Percentiles rank a stretch among this genome's conserved stretches.
These are phyloP conservation scores for Ephialtes manifestator DNA, from an alignment of 2,888 invertebrate species.

Conservation along the genomic window DNA sequence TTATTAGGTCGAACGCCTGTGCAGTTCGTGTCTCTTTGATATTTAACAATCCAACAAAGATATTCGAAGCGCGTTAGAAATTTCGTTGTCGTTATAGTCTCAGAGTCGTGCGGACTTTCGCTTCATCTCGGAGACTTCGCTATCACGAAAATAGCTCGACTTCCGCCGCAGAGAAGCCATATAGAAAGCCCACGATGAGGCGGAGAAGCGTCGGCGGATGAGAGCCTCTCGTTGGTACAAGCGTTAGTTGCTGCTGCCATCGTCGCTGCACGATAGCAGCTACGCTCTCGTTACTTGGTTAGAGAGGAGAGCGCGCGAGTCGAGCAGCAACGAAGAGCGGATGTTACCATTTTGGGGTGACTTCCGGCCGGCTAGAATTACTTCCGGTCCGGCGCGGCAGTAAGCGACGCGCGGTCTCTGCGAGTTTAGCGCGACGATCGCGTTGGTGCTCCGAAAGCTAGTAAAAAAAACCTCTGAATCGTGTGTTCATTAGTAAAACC, in stretches of 20 bases:
- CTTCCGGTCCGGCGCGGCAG: slow-evolving; percentile 69
- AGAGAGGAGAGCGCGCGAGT: slow-evolving; percentile 44
- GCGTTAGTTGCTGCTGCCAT: background rate
- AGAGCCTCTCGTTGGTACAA: slow-evolving; percentile 29
- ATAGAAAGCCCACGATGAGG: slow-evolving; percentile 52
- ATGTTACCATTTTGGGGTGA: slow-evolving; percentile 75
- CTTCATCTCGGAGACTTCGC: slow-evolving; percentile 53
- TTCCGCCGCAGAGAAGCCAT: slow-evolving; percentile 67
- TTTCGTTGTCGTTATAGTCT: slow-evolving; percentile 40
- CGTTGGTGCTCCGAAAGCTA: slow-evolving; percentile 12
- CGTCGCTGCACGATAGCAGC: background rate
- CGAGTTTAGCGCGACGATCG: slow-evolving; percentile 54
- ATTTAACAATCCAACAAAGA: background rate
- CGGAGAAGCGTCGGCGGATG: slow-evolving; percentile 58
- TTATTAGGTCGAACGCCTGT: background rate
- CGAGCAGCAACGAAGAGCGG: slow-evolving; percentile 62
- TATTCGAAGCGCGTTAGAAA: slow-evolving; percentile 2
- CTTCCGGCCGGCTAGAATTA: slow-evolving; percentile 73
- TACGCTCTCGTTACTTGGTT: slow-evolving; percentile 21
- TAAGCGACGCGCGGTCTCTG: slow-evolving; percentile 51
- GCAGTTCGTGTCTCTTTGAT: background rate
- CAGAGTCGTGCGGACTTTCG: slow-evolving; percentile 26
- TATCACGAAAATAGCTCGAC: slow-evolving; percentile 68
- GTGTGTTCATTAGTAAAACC: slow-evolving; percentile 30
- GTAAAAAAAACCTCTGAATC: slow-evolving; percentile 35